Percentiles rank a stretch among this genome's conserved stretches.
Conservation (phyloP, 1,140 invertebrate genomes). For the Leptopilina boulardi region DNA sequence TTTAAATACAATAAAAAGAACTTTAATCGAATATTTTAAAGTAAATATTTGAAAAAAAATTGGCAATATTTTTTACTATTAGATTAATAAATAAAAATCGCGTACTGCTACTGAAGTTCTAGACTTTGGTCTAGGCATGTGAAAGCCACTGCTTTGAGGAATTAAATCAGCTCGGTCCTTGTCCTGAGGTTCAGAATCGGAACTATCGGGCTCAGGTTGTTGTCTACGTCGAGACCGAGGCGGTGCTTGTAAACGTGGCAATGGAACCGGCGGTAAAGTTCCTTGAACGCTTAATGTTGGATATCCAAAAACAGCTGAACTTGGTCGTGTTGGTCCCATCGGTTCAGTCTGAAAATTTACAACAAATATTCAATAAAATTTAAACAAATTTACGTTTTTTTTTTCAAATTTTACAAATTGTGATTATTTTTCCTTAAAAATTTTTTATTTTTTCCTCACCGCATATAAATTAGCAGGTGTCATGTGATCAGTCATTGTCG, state of each 20-base stretch:
- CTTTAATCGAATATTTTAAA: no score
- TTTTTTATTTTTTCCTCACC: slow-evolving; percentile 76
- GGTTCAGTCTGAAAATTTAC: slow-evolving; percentile 81
- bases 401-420: not conserved
- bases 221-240: slow-evolving; percentile 63
- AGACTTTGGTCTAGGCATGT: slow-evolving; percentile 87
- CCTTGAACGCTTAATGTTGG: slow-evolving; percentile 80
- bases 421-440: not conserved
- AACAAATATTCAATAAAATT: no score
- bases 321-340: slow-evolving; percentile 83
- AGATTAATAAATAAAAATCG: no score
- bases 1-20: no score
- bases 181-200: slow-evolving; percentile 79
- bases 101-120: slow-evolving; percentile 83
- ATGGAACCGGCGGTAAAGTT: slow-evolving; percentile 83
- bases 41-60: no score
- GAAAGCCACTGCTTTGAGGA: slow-evolving; percentile 76
- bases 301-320: slow-evolving; percentile 89
- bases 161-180: slow-evolving; percentile 85
- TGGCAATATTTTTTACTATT: no score
- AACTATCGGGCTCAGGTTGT: slow-evolving; percentile 74
- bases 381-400: no score
- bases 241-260: slow-evolving; percentile 79
- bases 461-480: slow-evolving; percentile 89
- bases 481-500: slow-evolving; percentile 83